Percentiles rank a stretch among this genome's conserved stretches.
Evolutionary conservation across 2,888 invertebrate species (phyloP).

Genomic region (Cantharis nigra): DNA sequence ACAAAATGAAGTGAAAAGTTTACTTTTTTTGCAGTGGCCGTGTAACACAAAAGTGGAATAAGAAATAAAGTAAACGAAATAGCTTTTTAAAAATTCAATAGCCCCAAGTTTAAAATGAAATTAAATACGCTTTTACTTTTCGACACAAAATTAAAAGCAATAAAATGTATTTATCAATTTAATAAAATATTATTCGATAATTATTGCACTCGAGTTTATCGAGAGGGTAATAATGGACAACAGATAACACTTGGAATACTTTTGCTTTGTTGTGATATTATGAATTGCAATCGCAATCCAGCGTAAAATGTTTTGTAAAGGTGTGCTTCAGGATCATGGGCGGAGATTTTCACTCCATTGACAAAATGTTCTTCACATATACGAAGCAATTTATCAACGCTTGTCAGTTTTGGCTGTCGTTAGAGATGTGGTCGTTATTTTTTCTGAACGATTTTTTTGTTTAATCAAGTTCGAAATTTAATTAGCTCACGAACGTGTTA

Average conservation of each 20-base stretch:
- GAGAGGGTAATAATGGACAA: constrained; percentile 12
- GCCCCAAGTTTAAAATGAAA: neutral
- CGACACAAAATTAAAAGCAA: neutral
- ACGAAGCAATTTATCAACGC: constrained; percentile 28
- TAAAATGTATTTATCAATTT: neutral
- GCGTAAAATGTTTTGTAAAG: constrained; percentile 28
- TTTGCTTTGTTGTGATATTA: constrained; percentile 25
- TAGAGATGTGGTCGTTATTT: constrained; percentile 18
- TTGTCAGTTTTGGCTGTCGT: constrained; percentile 14
- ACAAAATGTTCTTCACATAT: constrained; percentile 30
- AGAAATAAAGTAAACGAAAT: neutral
- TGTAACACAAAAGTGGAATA: neutral
- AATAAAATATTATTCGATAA: constrained; percentile 14
- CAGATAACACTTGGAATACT: constrained; percentile 24
- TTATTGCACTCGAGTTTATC: constrained; percentile 10
- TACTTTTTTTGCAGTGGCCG: neutral
- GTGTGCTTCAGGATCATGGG: constrained; percentile 25
- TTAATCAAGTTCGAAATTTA: neutral
- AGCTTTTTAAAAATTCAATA: neutral
- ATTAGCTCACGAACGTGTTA: neutral
- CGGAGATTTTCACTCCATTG: constrained; percentile 26
- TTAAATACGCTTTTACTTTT: neutral
- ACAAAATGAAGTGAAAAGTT: neutral
- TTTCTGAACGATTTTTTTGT: constrained; percentile 1
- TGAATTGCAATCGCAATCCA: constrained; percentile 25